These are phyloP conservation scores for Tiaroga cobitis DNA, from an alignment of 2,797 vertebrate species.

Conservation along the genomic window DNA sequence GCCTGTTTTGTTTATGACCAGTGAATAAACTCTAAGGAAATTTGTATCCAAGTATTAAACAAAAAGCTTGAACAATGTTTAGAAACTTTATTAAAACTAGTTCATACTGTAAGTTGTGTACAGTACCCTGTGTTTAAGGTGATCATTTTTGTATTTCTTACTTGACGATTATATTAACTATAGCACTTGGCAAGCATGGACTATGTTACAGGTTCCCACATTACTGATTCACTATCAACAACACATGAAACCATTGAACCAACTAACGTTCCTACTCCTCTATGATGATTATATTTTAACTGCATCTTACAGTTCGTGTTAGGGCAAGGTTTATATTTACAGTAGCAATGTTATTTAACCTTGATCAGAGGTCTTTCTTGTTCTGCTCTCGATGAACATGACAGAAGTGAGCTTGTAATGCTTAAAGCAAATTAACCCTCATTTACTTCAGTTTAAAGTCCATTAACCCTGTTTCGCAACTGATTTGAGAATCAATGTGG, in stretches of 20 bases:
- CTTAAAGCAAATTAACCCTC: constrained; percentile 19
- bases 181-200: not conserved
- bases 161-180: not conserved
- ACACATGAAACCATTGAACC: not conserved
- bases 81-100: not conserved
- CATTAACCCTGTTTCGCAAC: not conserved
- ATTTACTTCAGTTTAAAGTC: constrained; percentile 28
- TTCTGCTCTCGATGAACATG: not conserved
- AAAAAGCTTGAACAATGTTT: not conserved
- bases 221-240: not conserved
- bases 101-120: too few relatives aligned
- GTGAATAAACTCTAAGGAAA: not conserved
- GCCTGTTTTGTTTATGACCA: not conserved
- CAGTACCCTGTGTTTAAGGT: not conserved
- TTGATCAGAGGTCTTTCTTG: not conserved
- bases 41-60: not conserved
- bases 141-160: not conserved
- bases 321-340: not conserved
- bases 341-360: not conserved
- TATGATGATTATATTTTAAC: not conserved
- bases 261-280: not conserved
- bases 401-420: constrained; percentile 3
- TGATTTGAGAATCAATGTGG: constrained; percentile 3
- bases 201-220: not conserved
- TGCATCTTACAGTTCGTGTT: not conserved